These are phyloP conservation scores for Riparia riparia DNA, from an alignment of 2,113 vertebrate genomes.

Conservation along the genomic window DNA sequence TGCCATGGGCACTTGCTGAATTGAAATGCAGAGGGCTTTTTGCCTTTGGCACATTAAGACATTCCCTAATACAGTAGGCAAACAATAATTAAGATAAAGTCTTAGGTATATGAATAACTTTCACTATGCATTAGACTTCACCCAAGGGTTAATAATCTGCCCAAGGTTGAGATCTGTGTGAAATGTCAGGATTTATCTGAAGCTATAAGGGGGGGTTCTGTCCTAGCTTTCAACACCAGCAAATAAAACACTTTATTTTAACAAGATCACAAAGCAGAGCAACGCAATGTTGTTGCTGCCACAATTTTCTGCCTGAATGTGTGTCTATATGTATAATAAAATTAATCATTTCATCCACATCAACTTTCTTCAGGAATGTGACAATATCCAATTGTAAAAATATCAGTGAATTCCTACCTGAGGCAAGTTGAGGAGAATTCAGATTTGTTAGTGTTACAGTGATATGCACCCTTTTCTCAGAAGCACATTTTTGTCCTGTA, in stretches of 20 bases:
- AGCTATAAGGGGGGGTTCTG: background rate
- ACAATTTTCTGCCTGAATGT: background rate
- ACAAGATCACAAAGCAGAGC: background rate
- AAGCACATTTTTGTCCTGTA: background rate
- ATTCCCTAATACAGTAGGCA: background rate
- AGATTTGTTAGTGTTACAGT: background rate
- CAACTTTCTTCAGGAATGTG: background rate
- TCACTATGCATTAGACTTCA: background rate
- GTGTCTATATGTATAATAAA: background rate
- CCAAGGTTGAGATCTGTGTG: background rate
- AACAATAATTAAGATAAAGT: constrained; percentile 29
- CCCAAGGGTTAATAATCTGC: constrained; percentile 30
- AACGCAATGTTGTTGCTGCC: background rate
- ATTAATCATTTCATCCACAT: background rate
- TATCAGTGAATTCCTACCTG: background rate
- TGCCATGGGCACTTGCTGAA: background rate
- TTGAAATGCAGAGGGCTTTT: background rate
- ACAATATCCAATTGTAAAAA: constrained; percentile 13
- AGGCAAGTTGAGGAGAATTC: constrained; percentile 10
- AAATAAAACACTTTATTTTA: constrained; percentile 42
- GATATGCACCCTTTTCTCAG: background rate
- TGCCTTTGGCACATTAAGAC: background rate
- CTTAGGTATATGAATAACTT: constrained; percentile 1
- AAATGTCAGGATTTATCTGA: background rate
- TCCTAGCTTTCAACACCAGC: constrained; percentile 16